Percentiles rank a stretch among this genome's conserved stretches.
phyloP scores from a whole-genome alignment of 2,888 invertebrate genomes.

The Synergus laeviventris region DNA sequence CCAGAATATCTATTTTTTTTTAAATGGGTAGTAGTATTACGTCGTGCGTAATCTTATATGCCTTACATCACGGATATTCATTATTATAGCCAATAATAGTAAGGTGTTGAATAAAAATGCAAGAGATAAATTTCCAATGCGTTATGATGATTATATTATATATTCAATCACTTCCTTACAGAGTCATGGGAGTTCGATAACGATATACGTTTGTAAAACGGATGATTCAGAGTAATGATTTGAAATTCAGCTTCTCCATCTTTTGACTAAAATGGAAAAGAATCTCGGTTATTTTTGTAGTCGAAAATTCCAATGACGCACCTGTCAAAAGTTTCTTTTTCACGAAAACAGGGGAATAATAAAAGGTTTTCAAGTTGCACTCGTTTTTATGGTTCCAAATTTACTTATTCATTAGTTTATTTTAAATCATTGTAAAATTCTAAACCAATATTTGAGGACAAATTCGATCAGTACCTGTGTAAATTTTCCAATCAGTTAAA shows the following conservation, averaged over 20 bases:
- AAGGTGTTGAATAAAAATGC: constrained; percentile 13
- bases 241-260: not conserved
- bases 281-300: not conserved
- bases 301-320: not conserved
- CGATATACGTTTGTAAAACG: not conserved
- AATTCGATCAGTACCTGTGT: not conserved
- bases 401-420: no score
- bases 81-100: constrained; percentile 29
- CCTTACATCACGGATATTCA: constrained; percentile 12
- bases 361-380: no score
- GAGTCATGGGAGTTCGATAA: constrained; percentile 30
- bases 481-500: not conserved
- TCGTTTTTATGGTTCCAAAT: no score
- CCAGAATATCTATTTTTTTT: constrained; percentile 17
- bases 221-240: constrained; percentile 25
- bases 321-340: no score
- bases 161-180: constrained; percentile 34
- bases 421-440: no score
- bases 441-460: not conserved
- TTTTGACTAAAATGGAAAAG: not conserved
- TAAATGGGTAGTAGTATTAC: constrained; percentile 8
- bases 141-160: constrained; percentile 7
- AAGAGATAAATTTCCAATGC: constrained; percentile 25
- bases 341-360: not conserved
- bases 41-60: constrained; percentile 20